phyloP scores from a whole-genome alignment of 2,797 vertebrate genomes.

The Rhadinocentrus ornatus region DNA sequence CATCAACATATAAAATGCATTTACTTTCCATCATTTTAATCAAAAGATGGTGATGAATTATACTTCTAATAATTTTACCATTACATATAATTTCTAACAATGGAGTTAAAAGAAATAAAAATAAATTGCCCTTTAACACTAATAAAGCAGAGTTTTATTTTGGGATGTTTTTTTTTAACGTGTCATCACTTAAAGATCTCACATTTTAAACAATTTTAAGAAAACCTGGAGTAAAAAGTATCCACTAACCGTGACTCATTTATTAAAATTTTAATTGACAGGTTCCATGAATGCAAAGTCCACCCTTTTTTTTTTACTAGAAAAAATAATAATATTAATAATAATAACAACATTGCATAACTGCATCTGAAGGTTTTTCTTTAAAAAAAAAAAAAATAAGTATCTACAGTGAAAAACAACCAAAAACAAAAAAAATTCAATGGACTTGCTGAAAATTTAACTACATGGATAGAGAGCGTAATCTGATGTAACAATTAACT shows the following conservation, averaged over 20 bases:
- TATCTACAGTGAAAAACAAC: constrained; percentile 51
- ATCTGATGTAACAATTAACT: constrained; percentile 38
- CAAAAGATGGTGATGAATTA: not conserved
- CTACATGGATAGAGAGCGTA: constrained; percentile 51
- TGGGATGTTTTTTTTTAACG: not conserved
- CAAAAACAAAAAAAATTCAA: constrained; percentile 39
- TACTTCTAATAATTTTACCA: not conserved
- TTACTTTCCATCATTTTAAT: constrained; percentile 2
- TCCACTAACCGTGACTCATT: constrained; percentile 30
- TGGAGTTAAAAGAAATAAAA: not conserved
- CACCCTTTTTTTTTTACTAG: constrained; percentile 37
- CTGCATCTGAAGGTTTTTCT: constrained; percentile 46
- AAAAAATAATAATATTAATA: not conserved
- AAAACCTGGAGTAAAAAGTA: not conserved
- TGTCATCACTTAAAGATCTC: not conserved
- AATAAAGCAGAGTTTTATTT: not conserved
- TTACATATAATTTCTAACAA: not conserved
- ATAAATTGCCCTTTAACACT: not conserved
- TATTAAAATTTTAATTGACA: constrained; percentile 66
- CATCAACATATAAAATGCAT: not conserved
- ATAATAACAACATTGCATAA: constrained; percentile 46
- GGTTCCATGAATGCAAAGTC: constrained; percentile 51
- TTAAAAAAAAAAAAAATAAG: constrained; percentile 54
- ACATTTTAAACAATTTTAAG: not conserved
- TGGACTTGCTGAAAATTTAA: constrained; percentile 52